Evolutionary conservation across 1,140 invertebrate genomes (phyloP), one percentile per base, ranked within the genome.

Genomic region (Maniola jurtina): DNA sequence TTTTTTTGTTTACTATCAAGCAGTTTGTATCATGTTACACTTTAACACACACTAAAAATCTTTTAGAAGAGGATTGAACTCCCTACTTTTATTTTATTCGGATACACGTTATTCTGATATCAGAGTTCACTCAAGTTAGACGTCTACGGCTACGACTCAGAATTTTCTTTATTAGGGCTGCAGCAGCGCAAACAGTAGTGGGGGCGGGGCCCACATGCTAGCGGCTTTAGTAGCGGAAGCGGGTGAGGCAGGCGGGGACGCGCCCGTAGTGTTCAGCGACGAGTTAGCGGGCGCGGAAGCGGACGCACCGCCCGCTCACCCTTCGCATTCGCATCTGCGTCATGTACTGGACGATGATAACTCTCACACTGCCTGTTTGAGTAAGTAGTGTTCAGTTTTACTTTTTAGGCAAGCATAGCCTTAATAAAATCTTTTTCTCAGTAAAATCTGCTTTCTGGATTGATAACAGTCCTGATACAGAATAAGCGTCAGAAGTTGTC

Each of bases 201-300:
- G 76, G 7, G 70, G 68, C 14, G 72, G 75, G 58, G 79, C 76
- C 10, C 72, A 79, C 61, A 84, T 84, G 82, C 72, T 84, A 64
- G 83, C 81, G 63, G 83, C 77, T 69, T 72, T 78, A 58, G 84
- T 82, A 68, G 78, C 77, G 73, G 80, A 79, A 71, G 80, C 79
- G 56, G 75, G 75, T 6, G 98, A 99, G 89, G 96, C 96, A n/a
- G 97, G 86, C 11, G 81, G 79, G 52, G 97, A 97, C 80, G 97
- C 97, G 83, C 95, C 96, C 38, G 96, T 98, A 3, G 98, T 97
- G 3, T 98, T 98, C 79, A 97, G 96, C 78, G 96, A 98, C 83
- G 97, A 98, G 86, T 92, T 96, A 52, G 94, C 94, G 13, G 94
- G 95, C 9, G 94, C 94, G 62, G 94, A 98, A 71, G 82, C 71